Conservation (phyloP, 2,797 vertebrate species). For the Syngnathus rostellatus region DNA sequence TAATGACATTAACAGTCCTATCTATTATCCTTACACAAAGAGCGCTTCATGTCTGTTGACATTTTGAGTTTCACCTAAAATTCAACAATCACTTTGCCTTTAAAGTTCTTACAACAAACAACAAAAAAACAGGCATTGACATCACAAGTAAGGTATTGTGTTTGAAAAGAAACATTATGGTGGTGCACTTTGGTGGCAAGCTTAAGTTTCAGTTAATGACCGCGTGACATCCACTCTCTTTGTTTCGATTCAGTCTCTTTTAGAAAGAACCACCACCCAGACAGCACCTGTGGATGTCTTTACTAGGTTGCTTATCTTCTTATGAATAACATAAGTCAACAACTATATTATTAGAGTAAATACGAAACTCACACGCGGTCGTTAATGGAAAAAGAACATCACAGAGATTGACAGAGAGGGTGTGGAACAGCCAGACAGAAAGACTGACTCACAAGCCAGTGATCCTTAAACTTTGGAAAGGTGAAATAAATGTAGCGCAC, state of each 20-base stretch:
- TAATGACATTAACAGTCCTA: background rate
- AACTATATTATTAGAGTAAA: conserved; percentile 23
- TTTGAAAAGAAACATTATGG: background rate
- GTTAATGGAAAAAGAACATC: conserved; percentile 33
- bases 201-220: conserved; percentile 28
- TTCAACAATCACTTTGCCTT: background rate
- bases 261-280: conserved; percentile 12
- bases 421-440: conserved; percentile 29
- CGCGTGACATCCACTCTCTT: conserved; percentile 26
- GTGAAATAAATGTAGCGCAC: background rate
- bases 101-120: background rate
- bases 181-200: conserved; percentile 22
- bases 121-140: background rate
- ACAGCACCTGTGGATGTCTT: conserved; percentile 27
- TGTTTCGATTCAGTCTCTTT: conserved; percentile 20
- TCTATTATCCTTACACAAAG: background rate
- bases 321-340: conserved; percentile 22
- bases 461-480: conserved; percentile 4
- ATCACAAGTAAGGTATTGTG: background rate
- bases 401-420: conserved; percentile 29
- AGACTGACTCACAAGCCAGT: conserved; percentile 6
- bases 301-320: conserved; percentile 10
- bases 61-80: background rate
- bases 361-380: conserved; percentile 21
- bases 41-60: background rate